Base-by-base conservation (phyloP, 2,888 invertebrate genomes). In the Nephrotoma flavescens region DNA sequence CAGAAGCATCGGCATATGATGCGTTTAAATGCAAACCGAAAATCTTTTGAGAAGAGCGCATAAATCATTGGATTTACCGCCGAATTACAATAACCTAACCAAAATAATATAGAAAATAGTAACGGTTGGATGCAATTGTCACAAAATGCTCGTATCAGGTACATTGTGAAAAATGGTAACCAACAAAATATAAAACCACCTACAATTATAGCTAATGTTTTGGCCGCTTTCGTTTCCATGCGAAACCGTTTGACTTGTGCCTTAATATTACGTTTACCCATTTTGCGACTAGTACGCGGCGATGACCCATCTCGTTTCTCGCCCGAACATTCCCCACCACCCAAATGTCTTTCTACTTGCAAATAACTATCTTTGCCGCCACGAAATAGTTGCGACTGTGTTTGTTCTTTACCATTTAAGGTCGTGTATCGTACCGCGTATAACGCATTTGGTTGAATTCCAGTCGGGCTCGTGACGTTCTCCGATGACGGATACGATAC, bases 51-150 rank as follows among this genome's bases (percentile, higher is more conserved):
- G 92, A 98, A 98, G 87, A 98, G 93, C 5, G 98, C 98, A 91
- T 98, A 98, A 88, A 98, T 97, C 90, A 97, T 95, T 0, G 98
- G 98, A 91, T 98, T 99, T 89, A 98, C 96, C 4, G 98, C 98
- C 0, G 97, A 97, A 92, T 99, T 99, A 92, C 98, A 97, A 92
- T 99, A 99, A 1, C 99, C 99, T 88, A 99, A 93, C 98, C 99
- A 99, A 92, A 99, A 98, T 31, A 98, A 94, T 42, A 98, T 94
- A 11, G 97, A 97, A 92, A 98, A 98, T 87, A 97, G 93, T 87
- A 97, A 92, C 0, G 95, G 95, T 88, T 96, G 95, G 57, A 98
- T 97, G 91, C 97, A 97, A 87, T 95, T 94, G 83, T 94, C 95
- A 90, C 97, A 97, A 91, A 97, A 98, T 0, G 97, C 98, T 11